phyloP scores from a whole-genome alignment of 2,113 vertebrate species.

The Tenrec ecaudatus region DNA sequence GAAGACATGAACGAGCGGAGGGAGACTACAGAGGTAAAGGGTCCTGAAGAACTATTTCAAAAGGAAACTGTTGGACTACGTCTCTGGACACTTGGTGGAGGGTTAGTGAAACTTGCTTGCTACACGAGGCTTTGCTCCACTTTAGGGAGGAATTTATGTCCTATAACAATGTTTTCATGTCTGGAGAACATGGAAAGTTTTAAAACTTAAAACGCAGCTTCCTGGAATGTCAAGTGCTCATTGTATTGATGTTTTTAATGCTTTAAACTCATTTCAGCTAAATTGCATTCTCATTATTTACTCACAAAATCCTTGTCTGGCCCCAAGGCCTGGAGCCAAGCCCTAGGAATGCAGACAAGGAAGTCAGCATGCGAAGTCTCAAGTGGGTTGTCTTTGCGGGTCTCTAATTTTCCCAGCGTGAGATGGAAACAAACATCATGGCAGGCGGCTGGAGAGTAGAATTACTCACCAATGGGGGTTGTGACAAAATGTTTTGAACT shows the following conservation, averaged over 20 bases:
- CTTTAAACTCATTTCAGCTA: slow-evolving; percentile 64
- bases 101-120: background rate
- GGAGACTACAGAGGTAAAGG: background rate
- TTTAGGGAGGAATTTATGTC: slow-evolving; percentile 54
- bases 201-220: slow-evolving; percentile 35
- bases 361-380: background rate
- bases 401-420: slow-evolving; percentile 49
- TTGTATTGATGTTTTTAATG: slow-evolving; percentile 60
- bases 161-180: slow-evolving; percentile 45
- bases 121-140: slow-evolving; percentile 16
- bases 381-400: slow-evolving; percentile 13
- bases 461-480: slow-evolving; percentile 29
- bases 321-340: slow-evolving; percentile 19
- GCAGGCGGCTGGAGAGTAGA: slow-evolving; percentile 37
- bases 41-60: slow-evolving; percentile 22
- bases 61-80: background rate
- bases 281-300: slow-evolving; percentile 70
- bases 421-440: slow-evolving; percentile 1
- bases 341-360: background rate
- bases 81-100: slow-evolving; percentile 18
- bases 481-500: slow-evolving; percentile 26
- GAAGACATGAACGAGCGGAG: background rate
- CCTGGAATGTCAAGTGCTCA: slow-evolving; percentile 66
- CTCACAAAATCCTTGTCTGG: slow-evolving; percentile 38
- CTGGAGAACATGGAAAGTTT: slow-evolving; percentile 46